Evolutionary conservation across 2,113 vertebrate species (phyloP).

Genomic region (Alethe diademata): DNA sequence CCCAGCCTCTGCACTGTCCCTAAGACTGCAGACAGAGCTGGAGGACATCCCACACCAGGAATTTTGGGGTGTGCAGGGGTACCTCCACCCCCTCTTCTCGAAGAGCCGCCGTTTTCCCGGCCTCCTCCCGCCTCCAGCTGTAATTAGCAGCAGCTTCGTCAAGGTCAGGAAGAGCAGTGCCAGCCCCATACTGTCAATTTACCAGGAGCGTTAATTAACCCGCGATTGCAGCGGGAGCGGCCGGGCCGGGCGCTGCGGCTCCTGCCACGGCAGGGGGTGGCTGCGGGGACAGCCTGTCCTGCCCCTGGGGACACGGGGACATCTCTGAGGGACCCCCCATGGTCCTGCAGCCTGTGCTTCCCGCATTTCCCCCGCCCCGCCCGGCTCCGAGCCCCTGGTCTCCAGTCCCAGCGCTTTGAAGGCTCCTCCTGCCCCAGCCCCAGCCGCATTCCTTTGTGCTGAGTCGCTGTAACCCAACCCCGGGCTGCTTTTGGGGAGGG

Average conservation of each 20-base stretch:
- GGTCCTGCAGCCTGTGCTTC: neutral
- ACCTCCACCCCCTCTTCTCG: rapidly evolving
- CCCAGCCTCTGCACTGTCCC: neutral
- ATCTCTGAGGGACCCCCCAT: rapidly evolving
- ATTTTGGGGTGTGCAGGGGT: neutral
- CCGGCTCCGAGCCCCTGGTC: neutral
- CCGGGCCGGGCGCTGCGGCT: neutral
- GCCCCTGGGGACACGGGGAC: neutral
- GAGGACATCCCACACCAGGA: neutral
- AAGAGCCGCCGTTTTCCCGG: neutral
- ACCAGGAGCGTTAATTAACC: conserved; percentile 19
- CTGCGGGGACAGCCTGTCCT: neutral
- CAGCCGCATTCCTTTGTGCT: conserved; percentile 57
- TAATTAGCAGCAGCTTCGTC: conserved; percentile 38
- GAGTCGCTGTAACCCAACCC: conserved; percentile 45
- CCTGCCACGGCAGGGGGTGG: neutral
- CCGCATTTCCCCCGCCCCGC: neutral
- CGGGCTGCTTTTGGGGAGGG: neutral
- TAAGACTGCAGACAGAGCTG: rapidly evolving
- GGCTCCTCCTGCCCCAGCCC: neutral
- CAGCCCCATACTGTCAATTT: conserved; percentile 3
- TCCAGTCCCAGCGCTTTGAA: neutral
- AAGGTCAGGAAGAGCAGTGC: conserved; percentile 27
- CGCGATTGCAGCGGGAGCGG: neutral
- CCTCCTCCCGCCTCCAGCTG: neutral